These are phyloP conservation scores for Epizoanthus scotinus DNA, from an alignment of 92 coral and sea anemone species.

Conservation along the genomic window DNA sequence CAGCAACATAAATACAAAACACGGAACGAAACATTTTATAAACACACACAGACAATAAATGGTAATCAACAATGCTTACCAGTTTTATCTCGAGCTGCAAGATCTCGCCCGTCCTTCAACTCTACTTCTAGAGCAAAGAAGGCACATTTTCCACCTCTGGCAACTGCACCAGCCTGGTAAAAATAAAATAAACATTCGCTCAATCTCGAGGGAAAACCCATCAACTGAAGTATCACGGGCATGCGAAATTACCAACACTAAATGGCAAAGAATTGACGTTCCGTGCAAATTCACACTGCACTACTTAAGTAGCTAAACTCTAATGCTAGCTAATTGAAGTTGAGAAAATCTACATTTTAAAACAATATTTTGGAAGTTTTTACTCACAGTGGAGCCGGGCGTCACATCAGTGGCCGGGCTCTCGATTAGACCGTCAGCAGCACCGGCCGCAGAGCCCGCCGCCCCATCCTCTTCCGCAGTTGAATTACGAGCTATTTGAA, in stretches of 20 bases:
- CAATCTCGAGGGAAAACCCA: constrained; percentile 51
- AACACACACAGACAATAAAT: background rate
- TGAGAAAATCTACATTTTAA: background rate
- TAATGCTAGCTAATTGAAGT: background rate
- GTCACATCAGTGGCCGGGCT: constrained; percentile 85
- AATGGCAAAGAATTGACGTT: background rate
- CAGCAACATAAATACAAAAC: background rate
- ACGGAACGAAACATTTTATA: background rate
- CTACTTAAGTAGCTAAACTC: background rate
- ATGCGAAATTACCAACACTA: background rate
- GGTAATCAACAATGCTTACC: constrained; percentile 53
- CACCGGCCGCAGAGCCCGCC: constrained; percentile 65
- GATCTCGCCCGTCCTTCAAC: constrained; percentile 95
- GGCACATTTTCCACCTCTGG: constrained; percentile 96
- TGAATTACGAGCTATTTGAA: constrained; percentile 85
- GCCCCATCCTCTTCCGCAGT: constrained; percentile 81
- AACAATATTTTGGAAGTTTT: background rate
- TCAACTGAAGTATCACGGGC: background rate
- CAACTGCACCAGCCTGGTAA: constrained; percentile 97
- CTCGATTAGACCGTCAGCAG: constrained; percentile 73
- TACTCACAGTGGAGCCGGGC: constrained; percentile 97
- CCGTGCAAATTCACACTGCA: too few species aligned
- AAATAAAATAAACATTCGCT: constrained; percentile 7
- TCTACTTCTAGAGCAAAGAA: constrained; percentile 99
- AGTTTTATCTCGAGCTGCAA: constrained; percentile 99